Conservation (phyloP, 2,888 invertebrate species). For the Oscheius sp. region DNA sequence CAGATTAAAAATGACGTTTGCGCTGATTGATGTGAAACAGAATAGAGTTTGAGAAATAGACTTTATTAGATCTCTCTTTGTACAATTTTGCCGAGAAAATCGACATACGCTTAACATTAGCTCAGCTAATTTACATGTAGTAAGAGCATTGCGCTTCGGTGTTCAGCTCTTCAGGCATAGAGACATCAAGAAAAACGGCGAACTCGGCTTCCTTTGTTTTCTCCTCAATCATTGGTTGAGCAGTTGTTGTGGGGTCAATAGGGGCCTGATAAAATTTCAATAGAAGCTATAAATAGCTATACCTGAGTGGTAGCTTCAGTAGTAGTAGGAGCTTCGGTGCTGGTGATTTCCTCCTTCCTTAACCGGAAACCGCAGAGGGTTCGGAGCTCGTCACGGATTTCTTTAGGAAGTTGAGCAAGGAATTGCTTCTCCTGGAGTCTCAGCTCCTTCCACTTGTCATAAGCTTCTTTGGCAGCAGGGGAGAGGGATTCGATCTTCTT, state of each 20-base stretch:
- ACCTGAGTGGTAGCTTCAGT: slow-evolving; percentile 35
- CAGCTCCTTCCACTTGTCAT: slow-evolving; percentile 63
- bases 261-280: neutral
- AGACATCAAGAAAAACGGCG: slow-evolving; percentile 51
- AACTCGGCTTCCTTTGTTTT: slow-evolving; percentile 52
- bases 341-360: slow-evolving; percentile 30
- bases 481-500: slow-evolving; percentile 58
- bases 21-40: too few species aligned
- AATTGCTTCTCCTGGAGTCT: slow-evolving; percentile 61
- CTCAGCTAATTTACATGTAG: slow-evolving; percentile 35
- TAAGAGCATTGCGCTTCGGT: slow-evolving; percentile 51
- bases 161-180: slow-evolving; percentile 52
- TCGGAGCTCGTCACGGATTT: slow-evolving; percentile 59
- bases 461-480: slow-evolving; percentile 61
- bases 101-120: slow-evolving; percentile 11
- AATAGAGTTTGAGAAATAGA: slow-evolving; percentile 1
- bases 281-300: too few species aligned
- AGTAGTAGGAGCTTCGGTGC: slow-evolving; percentile 23
- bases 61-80: slow-evolving; percentile 16
- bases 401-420: slow-evolving; percentile 59
- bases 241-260: slow-evolving; percentile 35
- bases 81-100: slow-evolving; percentile 18
- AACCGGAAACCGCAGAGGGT: slow-evolving; percentile 49
- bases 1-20: too few species aligned
- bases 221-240: slow-evolving; percentile 44